A percentile compares a stretch with the other conserved stretches of the same genome.
Evolutionary conservation across 2,888 invertebrate genomes (phyloP).

Genomic region (Heliconius charithonia): DNA sequence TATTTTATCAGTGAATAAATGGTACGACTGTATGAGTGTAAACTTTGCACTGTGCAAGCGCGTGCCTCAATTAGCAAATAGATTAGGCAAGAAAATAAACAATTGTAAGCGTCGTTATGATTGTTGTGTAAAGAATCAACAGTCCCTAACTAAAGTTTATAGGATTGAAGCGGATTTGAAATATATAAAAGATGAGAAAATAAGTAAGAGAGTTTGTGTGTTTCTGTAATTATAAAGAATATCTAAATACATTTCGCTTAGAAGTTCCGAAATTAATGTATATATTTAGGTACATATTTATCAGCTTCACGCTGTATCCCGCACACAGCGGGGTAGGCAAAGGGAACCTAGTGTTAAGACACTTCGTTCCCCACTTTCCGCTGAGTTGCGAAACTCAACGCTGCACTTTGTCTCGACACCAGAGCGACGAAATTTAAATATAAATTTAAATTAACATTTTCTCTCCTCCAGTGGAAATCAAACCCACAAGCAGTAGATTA

Average conservation of each 20-base stretch:
- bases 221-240: neutral
- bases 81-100: constrained; percentile 41
- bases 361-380: no score
- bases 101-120: constrained; percentile 20
- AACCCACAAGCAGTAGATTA: no score
- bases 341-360: no score
- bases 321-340: no score
- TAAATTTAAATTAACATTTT: no score
- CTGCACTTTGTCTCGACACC: no score
- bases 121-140: neutral
- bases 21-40: constrained; percentile 53
- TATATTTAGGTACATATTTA: no score
- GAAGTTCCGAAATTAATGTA: no score
- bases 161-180: neutral
- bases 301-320: no score
- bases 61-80: constrained; percentile 58
- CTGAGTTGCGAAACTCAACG: no score
- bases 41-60: constrained; percentile 69
- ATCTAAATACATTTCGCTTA: neutral
- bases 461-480: no score
- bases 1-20: constrained; percentile 50
- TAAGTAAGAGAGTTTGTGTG: neutral
- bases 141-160: neutral
- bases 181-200: neutral
- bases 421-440: no score